Conservation (phyloP, 2,888 invertebrate genomes). For the Azorinus chamasolen region DNA sequence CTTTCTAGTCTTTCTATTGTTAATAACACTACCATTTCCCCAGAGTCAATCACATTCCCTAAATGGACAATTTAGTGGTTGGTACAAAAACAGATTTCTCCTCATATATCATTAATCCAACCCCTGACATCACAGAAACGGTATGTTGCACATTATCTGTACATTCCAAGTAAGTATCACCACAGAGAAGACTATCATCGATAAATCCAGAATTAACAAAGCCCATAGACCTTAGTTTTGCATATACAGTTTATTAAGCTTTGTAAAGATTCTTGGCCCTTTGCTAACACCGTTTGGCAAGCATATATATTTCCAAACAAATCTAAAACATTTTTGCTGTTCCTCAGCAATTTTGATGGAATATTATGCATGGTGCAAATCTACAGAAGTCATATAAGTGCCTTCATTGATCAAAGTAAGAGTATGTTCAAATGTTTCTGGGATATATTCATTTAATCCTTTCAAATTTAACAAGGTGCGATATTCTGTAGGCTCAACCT, state of each 20-base stretch:
- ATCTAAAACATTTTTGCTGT: conserved; percentile 40
- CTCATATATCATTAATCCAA: conserved; percentile 6
- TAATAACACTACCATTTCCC: neutral
- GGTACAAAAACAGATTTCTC: conserved; percentile 5
- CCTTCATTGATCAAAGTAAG: conserved; percentile 22
- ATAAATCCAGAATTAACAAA: conserved; percentile 8
- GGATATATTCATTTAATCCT: conserved; percentile 40
- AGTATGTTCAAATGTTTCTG: conserved; percentile 54
- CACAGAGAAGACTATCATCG: conserved; percentile 47
- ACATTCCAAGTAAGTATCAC: conserved; percentile 1
- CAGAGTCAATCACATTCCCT: conserved; percentile 10
- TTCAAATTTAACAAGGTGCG: conserved; percentile 54
- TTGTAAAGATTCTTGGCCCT: conserved; percentile 15
- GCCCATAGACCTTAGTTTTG: conserved; percentile 4
- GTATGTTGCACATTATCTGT: neutral
- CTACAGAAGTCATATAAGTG: conserved; percentile 31
- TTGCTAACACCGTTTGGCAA: conserved; percentile 5
- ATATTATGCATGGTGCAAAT: conserved; percentile 49
- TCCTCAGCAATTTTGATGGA: conserved; percentile 24
- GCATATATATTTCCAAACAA: conserved; percentile 25
- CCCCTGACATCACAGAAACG: conserved; percentile 1
- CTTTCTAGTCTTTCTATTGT: neutral
- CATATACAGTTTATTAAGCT: conserved; percentile 8
- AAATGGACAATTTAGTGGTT: conserved; percentile 5
- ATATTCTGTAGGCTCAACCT: conserved; percentile 19